A percentile compares a stretch with the other conserved stretches of the same genome.
These are phyloP conservation scores for Spondyliosoma cantharus DNA, from an alignment of 2,797 vertebrate genomes.

Conservation along the genomic window DNA sequence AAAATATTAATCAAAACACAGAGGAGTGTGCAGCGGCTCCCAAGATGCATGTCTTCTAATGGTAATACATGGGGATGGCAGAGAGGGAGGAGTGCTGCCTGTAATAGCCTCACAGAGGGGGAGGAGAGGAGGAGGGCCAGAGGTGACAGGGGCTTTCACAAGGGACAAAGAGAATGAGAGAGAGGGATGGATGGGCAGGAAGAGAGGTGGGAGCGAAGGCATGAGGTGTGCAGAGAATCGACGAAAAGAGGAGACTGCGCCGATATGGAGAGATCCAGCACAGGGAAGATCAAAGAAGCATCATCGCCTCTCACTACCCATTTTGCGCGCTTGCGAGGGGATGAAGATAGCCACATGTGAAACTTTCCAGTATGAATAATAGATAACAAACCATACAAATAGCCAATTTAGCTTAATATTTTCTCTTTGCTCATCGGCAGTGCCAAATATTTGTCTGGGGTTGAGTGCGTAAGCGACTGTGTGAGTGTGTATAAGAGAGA, in stretches of 20 bases:
- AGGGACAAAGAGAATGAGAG: constrained; percentile 78
- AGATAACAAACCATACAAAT: constrained; percentile 65
- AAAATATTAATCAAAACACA: constrained; percentile 99
- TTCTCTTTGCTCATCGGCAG: constrained; percentile 40
- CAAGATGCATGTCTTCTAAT: constrained; percentile 95
- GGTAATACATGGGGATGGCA: constrained; percentile 89
- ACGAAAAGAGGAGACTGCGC: constrained; percentile 71
- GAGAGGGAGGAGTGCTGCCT: constrained; percentile 89
- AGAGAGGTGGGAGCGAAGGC: constrained; percentile 70
- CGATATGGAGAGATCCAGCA: constrained; percentile 61
- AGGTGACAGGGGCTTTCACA: constrained; percentile 83
- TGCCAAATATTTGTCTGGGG: constrained; percentile 51
- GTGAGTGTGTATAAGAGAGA: constrained; percentile 1
- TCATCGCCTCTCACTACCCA: constrained; percentile 51
- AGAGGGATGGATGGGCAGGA: constrained; percentile 68
- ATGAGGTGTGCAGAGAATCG: constrained; percentile 82
- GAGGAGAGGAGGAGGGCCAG: constrained; percentile 84
- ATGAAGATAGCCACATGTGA: constrained; percentile 58
- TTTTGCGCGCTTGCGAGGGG: constrained; percentile 59
- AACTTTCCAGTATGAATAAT: constrained; percentile 73
- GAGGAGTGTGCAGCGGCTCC: constrained; percentile 92
- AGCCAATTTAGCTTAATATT: constrained; percentile 55
- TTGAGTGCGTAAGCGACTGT: not conserved
- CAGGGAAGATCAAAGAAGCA: constrained; percentile 73
- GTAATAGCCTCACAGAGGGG: constrained; percentile 88